A percentile compares a stretch with the other conserved stretches of the same genome.
Evolutionary conservation across 1,140 invertebrate species (phyloP).

Genomic region (Pseudachorutes palmiensis): DNA sequence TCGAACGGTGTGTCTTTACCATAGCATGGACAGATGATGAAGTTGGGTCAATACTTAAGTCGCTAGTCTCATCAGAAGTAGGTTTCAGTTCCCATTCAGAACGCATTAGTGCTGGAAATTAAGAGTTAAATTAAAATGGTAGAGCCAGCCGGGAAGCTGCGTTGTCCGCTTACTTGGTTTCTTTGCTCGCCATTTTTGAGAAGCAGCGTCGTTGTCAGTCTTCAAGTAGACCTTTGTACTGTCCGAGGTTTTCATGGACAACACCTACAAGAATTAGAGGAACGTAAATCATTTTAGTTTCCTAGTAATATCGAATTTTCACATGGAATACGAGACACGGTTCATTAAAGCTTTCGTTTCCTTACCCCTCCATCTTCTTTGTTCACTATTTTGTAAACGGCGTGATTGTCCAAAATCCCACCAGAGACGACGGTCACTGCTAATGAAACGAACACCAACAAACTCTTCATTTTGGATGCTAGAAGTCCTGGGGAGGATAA

Average conservation of each 20-base stretch:
- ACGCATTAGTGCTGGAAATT: neutral
- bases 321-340: too few species aligned
- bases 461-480: neutral
- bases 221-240: neutral
- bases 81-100: neutral
- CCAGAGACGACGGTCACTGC: neutral
- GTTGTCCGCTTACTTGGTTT: neutral
- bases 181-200: constrained; percentile 7
- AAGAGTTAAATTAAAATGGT: neutral
- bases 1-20: neutral
- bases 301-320: too few species aligned
- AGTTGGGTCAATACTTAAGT: neutral
- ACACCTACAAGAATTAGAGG: neutral
- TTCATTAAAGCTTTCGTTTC: neutral
- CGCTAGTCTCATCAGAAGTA: neutral
- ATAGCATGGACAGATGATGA: neutral
- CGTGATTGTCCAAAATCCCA: neutral
- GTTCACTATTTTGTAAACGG: neutral
- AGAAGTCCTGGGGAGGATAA: too few species aligned
- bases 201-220: neutral
- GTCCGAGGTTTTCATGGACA: constrained; percentile 2
- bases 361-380: constrained; percentile 1
- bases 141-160: neutral
- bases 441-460: neutral
- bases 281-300: neutral